Evolutionary conservation across 2,888 invertebrate genomes (phyloP).

Genomic region (Ypsolopha scabrella): DNA sequence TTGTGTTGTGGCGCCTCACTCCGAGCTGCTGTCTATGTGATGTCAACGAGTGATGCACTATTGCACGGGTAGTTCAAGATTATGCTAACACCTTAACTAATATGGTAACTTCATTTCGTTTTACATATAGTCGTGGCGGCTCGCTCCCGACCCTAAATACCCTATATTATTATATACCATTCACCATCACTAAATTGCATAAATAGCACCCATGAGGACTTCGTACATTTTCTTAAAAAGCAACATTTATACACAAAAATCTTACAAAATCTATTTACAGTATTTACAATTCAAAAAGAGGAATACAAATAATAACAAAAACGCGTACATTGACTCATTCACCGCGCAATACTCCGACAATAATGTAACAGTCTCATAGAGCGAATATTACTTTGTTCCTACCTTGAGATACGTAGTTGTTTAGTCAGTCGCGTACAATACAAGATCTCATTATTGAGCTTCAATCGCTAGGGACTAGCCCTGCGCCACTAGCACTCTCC

Average conservation of each 20-base stretch:
- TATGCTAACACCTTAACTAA: conserved; percentile 45
- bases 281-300: conserved; percentile 32
- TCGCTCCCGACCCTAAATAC: no score
- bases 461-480: not conserved
- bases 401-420: conserved; percentile 40
- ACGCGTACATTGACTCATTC: not conserved
- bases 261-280: conserved; percentile 41
- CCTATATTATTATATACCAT: conserved; percentile 38
- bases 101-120: conserved; percentile 52
- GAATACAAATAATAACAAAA: conserved; percentile 15
- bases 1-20: no score
- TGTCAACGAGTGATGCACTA: conserved; percentile 36
- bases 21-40: no score
- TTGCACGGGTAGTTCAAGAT: conserved; percentile 57
- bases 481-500: not conserved
- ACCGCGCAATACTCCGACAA: conserved; percentile 11
- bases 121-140: conserved; percentile 7
- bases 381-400: conserved; percentile 55
- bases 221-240: conserved; percentile 49
- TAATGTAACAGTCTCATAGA: conserved; percentile 56
- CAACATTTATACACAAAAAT: conserved; percentile 39
- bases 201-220: conserved; percentile 64
- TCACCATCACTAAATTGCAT: conserved; percentile 44
- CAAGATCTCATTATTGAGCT: conserved; percentile 48
- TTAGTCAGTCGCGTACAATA: conserved; percentile 13